phyloP scores from a whole-genome alignment of 2,113 vertebrate genomes.

The Chionis minor region DNA sequence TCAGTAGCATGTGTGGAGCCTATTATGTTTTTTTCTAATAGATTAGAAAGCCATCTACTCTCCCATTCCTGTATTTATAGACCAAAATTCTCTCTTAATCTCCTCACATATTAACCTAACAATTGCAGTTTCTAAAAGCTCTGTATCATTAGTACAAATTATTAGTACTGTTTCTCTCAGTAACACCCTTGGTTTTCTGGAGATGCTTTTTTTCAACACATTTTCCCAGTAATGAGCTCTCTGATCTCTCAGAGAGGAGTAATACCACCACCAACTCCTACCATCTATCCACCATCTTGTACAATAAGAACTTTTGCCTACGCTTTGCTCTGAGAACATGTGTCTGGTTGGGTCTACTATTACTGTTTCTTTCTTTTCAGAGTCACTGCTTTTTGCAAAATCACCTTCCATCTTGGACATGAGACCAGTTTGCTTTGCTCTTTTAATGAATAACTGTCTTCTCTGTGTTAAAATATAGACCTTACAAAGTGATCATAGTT shows the following conservation, averaged over 20 bases:
- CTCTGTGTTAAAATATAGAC: background rate
- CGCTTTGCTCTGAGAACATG: background rate
- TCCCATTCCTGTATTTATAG: background rate
- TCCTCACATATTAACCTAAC: background rate
- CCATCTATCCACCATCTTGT: background rate
- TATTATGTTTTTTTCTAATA: background rate
- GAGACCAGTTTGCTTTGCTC: background rate
- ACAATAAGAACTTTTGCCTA: background rate
- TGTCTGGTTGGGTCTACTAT: background rate
- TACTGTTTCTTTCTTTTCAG: background rate
- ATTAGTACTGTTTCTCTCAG: background rate
- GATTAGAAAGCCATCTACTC: background rate
- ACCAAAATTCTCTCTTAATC: background rate
- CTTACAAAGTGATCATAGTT: background rate
- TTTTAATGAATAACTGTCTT: background rate
- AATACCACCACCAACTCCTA: background rate
- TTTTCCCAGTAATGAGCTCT: background rate
- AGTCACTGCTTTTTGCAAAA: background rate
- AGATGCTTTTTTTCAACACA: background rate
- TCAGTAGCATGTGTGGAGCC: background rate
- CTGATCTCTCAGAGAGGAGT: background rate
- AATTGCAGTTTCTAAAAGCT: background rate
- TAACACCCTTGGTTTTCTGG: background rate
- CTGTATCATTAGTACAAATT: background rate
- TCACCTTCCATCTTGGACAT: background rate